A percentile compares a stretch with the other conserved stretches of the same genome.
Evolutionary conservation across 2,888 invertebrate species (phyloP).

Genomic region (Drosophila conformis): DNA sequence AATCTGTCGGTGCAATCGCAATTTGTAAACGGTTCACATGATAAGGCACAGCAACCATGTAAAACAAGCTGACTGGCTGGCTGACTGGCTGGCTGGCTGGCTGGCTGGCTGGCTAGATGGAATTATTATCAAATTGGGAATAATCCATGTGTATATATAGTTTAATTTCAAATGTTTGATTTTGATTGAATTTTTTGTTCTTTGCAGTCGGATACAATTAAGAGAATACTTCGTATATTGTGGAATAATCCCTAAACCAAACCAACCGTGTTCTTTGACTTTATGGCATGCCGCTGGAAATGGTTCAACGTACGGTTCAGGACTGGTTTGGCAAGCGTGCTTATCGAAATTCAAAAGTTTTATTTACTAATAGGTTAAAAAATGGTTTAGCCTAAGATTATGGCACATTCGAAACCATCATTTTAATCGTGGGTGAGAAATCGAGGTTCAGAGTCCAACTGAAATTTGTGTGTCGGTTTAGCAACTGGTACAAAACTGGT

Average conservation of each 20-base stretch:
- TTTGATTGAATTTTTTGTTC: background rate
- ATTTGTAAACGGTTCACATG: constrained; percentile 46
- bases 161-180: background rate
- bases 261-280: background rate
- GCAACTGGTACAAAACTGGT: background rate
- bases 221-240: too few relatives aligned
- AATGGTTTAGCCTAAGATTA: background rate
- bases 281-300: background rate
- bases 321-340: background rate
- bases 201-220: background rate
- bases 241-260: background rate
- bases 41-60: constrained; percentile 23
- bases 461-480: too few relatives aligned
- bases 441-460: too few relatives aligned
- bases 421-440: background rate
- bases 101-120: background rate
- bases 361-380: background rate
- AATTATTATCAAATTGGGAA: background rate
- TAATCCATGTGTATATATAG: background rate
- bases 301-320: background rate
- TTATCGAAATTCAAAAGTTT: background rate
- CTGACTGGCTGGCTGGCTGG: background rate
- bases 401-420: background rate
- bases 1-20: constrained; percentile 36
- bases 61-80: background rate